phyloP scores from a whole-genome alignment of 2,797 vertebrate species.

The Falco cherrug region DNA sequence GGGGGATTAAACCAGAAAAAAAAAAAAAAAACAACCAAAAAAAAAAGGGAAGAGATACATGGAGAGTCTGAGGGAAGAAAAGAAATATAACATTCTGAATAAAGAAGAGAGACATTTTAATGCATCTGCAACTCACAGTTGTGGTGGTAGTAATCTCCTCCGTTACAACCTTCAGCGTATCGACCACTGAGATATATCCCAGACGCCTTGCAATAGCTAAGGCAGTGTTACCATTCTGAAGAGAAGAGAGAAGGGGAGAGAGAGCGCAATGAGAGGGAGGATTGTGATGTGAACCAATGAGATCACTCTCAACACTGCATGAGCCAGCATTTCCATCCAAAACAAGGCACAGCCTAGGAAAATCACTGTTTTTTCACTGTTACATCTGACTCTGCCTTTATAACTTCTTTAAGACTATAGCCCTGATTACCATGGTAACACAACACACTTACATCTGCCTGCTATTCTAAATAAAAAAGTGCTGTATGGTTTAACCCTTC shows the following conservation, averaged over 20 bases:
- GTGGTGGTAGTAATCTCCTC: constrained; percentile 96
- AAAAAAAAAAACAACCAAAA: neutral
- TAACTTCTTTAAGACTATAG: constrained; percentile 76
- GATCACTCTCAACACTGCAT: constrained; percentile 67
- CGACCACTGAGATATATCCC: constrained; percentile 98
- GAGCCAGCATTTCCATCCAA: constrained; percentile 82
- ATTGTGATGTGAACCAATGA: constrained; percentile 69
- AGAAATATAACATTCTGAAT: neutral
- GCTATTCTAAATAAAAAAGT: constrained; percentile 58
- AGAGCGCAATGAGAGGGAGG: constrained; percentile 50
- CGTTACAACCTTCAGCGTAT: constrained; percentile 95
- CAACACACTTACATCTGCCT: constrained; percentile 79
- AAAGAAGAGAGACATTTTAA: neutral
- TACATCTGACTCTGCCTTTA: constrained; percentile 76
- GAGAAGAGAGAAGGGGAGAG: constrained; percentile 36
- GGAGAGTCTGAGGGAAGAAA: neutral
- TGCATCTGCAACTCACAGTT: constrained; percentile 81
- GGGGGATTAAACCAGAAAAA: neutral
- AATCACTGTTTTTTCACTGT: constrained; percentile 71
- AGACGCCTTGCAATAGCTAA: constrained; percentile 94
- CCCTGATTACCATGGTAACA: constrained; percentile 79
- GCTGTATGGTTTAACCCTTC: constrained; percentile 71
- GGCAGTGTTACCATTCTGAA: constrained; percentile 97
- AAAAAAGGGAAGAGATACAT: neutral
- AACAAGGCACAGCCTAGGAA: constrained; percentile 77